Evolutionary conservation across 2,888 invertebrate genomes (phyloP).

Genomic region (Chalcosyrphus nemorum): DNA sequence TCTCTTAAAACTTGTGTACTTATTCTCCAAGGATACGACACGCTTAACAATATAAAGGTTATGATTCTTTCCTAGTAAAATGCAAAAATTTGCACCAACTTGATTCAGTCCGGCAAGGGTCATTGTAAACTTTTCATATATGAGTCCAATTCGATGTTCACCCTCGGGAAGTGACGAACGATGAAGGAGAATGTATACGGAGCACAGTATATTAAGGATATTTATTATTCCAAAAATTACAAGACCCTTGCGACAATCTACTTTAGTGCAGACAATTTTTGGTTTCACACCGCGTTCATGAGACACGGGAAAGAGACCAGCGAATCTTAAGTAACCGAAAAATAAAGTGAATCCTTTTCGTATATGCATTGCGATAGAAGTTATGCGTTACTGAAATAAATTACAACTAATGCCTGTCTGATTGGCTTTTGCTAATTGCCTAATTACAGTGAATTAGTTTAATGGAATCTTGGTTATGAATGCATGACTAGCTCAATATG

Average conservation of each 20-base stretch:
- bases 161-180: not conserved
- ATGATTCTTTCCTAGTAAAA: not conserved
- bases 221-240: not conserved
- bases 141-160: not conserved
- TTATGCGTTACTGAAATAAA: not conserved
- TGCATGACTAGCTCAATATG: not conserved
- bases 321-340: slow-evolving; percentile 30
- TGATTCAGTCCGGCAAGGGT: not conserved
- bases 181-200: not conserved
- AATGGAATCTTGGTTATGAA: not conserved
- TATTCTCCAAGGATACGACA: not conserved
- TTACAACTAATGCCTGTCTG: too few relatives aligned
- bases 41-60: not conserved
- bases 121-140: not conserved
- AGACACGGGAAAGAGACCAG: slow-evolving; percentile 48
- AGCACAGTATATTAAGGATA: not conserved
- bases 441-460: not conserved
- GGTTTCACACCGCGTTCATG: not conserved
- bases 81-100: not conserved
- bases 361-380: slow-evolving; percentile 6
- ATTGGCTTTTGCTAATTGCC: not conserved
- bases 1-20: not conserved
- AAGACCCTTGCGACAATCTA: not conserved
- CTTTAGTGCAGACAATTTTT: not conserved
- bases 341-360: slow-evolving; percentile 13